Percentiles rank a stretch among this genome's conserved stretches.
Conservation (phyloP, 2,888 invertebrate genomes). For the Melanostoma mellinum region DNA sequence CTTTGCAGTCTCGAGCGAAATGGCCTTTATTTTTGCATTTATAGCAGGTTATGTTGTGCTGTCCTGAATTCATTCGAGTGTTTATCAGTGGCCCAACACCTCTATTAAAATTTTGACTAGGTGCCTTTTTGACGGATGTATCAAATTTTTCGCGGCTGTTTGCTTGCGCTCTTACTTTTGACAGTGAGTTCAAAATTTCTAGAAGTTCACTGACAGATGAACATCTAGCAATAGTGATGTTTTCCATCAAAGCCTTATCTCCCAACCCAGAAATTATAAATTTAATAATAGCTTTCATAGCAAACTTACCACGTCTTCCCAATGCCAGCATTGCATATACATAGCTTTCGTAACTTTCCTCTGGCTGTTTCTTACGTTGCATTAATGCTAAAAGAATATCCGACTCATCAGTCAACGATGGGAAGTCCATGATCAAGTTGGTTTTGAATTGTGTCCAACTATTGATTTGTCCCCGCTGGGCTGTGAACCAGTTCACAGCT, state of each 20-base stretch:
- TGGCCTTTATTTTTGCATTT: slow-evolving; percentile 3
- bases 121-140: neutral
- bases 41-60: neutral
- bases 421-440: slow-evolving; percentile 21
- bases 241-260: slow-evolving; percentile 5
- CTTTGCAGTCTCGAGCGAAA: slow-evolving; percentile 9
- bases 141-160: neutral
- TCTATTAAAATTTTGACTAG: no score
- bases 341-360: slow-evolving; percentile 19
- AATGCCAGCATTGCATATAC: slow-evolving; percentile 22
- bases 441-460: slow-evolving; percentile 28
- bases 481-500: slow-evolving; percentile 4
- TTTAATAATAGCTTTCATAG: neutral
- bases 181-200: neutral
- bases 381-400: neutral
- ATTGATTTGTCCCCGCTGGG: slow-evolving; percentile 5
- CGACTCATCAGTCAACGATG: slow-evolving; percentile 9
- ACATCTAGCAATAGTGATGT: slow-evolving; percentile 5
- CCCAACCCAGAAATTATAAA: slow-evolving; percentile 28
- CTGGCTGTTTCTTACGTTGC: slow-evolving; percentile 1
- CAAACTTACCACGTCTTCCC: slow-evolving; percentile 27
- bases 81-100: neutral
- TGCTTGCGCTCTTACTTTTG: slow-evolving; percentile 1
- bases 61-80: no score
- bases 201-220: neutral